phyloP scores from a whole-genome alignment of 2,888 invertebrate species.

The Campoletis raptor region DNA sequence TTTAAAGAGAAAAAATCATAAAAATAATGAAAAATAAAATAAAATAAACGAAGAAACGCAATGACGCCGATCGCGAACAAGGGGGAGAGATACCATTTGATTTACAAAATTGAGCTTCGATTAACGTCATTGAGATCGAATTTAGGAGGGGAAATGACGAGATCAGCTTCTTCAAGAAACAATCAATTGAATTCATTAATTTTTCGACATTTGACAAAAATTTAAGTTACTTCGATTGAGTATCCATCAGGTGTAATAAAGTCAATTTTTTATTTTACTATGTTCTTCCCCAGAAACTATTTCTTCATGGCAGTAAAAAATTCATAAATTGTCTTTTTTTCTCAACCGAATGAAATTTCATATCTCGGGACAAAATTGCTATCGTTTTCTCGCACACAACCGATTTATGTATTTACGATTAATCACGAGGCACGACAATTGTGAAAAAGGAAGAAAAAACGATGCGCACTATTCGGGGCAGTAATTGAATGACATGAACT shows the following conservation, averaged over 20 bases:
- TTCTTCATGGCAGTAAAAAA: neutral
- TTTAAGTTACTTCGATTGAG: too few relatives aligned
- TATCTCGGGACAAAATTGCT: neutral
- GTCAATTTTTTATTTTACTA: neutral
- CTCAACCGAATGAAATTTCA: neutral
- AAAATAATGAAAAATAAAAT: constrained; percentile 29
- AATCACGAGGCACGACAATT: neutral
- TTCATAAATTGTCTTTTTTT: neutral
- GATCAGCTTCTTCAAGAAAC: neutral
- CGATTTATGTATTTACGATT: neutral
- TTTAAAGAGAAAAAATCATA: constrained; percentile 13
- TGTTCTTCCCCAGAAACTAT: neutral
- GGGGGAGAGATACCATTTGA: constrained; percentile 41
- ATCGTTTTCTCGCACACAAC: neutral
- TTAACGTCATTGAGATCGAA: constrained; percentile 56
- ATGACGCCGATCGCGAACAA: constrained; percentile 42
- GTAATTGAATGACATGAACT: neutral
- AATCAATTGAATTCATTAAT: neutral
- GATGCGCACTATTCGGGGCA: neutral
- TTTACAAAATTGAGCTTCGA: constrained; percentile 63
- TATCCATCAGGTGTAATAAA: too few relatives aligned
- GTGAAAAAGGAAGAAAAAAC: neutral
- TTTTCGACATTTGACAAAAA: neutral
- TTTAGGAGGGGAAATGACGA: neutral
- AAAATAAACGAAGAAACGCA: constrained; percentile 31